Conservation (phyloP, 2,888 invertebrate species). For the Cerastis rubricosa region DNA sequence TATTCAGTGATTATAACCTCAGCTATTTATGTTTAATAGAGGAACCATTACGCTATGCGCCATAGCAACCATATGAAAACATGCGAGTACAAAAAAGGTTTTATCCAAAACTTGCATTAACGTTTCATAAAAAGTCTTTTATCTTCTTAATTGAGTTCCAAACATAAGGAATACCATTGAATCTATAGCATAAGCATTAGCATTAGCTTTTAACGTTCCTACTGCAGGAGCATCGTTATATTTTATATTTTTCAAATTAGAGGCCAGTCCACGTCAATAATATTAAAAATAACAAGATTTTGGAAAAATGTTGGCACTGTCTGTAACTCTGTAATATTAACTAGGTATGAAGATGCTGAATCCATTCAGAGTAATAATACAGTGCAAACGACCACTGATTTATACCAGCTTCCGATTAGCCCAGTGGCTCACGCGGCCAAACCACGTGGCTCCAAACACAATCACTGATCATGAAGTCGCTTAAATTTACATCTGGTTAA, state of each 20-base stretch:
- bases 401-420: constrained; percentile 3
- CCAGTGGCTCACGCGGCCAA: constrained; percentile 21
- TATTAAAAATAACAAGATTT: neutral
- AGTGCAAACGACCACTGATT: neutral
- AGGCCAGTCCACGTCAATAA: neutral
- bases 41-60: neutral
- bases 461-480: constrained; percentile 25
- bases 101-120: neutral
- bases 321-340: neutral
- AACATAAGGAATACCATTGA: neutral
- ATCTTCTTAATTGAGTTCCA: neutral
- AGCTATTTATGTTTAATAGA: neutral
- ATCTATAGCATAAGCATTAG: neutral
- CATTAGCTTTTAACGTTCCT: neutral
- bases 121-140: neutral
- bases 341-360: neutral
- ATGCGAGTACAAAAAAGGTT: neutral
- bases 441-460: constrained; percentile 47
- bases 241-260: neutral
- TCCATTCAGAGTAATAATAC: constrained; percentile 8
- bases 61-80: constrained; percentile 16
- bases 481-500: constrained; percentile 23
- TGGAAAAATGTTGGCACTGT: neutral
- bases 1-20: neutral
- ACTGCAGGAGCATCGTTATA: neutral